A percentile compares a stretch with the other conserved stretches of the same genome.
phyloP scores from a whole-genome alignment of 1,140 invertebrate genomes.

The Linepithema humile region DNA sequence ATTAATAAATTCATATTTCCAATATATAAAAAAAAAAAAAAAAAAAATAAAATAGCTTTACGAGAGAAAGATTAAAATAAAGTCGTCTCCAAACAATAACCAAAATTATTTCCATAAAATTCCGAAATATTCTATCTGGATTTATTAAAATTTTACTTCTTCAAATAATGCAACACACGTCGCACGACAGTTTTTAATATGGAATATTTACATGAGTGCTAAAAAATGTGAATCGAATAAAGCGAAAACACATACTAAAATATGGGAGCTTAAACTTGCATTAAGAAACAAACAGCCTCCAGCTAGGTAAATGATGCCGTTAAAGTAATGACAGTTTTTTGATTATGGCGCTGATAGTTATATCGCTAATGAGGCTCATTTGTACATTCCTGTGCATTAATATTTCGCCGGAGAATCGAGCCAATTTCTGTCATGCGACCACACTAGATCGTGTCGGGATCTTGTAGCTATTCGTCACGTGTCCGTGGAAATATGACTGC shows the following conservation, averaged over 20 bases:
- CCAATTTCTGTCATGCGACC: constrained; percentile 50
- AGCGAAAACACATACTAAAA: neutral
- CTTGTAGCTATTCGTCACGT: constrained; percentile 59
- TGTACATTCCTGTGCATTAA: constrained; percentile 14
- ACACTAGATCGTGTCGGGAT: constrained; percentile 41
- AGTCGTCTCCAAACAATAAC: too few species aligned
- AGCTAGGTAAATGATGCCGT: constrained; percentile 1
- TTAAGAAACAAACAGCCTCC: neutral
- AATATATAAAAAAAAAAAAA: too few species aligned
- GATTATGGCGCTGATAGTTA: neutral
- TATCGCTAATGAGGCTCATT: constrained; percentile 9
- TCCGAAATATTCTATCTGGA: neutral
- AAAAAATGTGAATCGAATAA: neutral
- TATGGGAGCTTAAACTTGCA: neutral
- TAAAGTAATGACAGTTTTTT: neutral
- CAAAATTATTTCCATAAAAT: too few species aligned
- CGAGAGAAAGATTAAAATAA: too few species aligned
- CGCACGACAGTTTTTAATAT: neutral
- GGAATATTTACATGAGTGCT: neutral
- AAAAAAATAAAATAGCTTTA: too few species aligned
- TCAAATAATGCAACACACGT: neutral
- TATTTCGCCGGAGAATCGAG: neutral
- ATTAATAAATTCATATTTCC: too few species aligned
- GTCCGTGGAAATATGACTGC: constrained; percentile 28
- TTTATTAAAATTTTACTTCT: constrained; percentile 18